These are phyloP conservation scores for Capromys pilorides DNA, from an alignment of 2,797 vertebrate genomes.

Conservation along the genomic window DNA sequence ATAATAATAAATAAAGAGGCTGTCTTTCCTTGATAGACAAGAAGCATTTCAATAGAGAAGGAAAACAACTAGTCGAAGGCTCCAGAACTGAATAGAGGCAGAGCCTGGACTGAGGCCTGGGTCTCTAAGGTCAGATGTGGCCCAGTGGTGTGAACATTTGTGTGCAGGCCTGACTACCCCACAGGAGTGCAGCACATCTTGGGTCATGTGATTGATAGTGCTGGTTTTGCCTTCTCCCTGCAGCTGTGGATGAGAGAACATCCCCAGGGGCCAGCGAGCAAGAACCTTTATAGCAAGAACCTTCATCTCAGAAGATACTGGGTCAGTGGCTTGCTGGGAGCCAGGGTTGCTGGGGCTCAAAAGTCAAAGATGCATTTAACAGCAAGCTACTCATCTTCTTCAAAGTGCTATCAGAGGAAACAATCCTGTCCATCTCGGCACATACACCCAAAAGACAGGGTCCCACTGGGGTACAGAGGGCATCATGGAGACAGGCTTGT, in stretches of 20 bases:
- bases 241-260: conserved; percentile 98
- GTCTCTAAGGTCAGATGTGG: neutral
- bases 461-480: neutral
- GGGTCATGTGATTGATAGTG: neutral
- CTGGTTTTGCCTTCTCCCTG: neutral
- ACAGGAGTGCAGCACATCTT: neutral
- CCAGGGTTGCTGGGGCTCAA: conserved; percentile 91
- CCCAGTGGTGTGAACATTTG: neutral
- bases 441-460: conserved; percentile 94
- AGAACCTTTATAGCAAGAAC: conserved; percentile 94
- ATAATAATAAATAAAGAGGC: no score
- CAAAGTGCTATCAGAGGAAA: conserved; percentile 96
- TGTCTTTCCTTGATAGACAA: neutral
- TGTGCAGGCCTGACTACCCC: neutral
- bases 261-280: conserved; percentile 89
- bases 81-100: neutral
- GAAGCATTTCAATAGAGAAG: neutral
- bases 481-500: neutral
- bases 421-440: conserved; percentile 96
- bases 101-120: neutral
- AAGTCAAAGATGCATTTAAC: conserved; percentile 93
- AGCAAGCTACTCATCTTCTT: conserved; percentile 96
- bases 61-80: neutral
- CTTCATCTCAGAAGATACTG: conserved; percentile 91
- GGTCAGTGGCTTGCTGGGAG: conserved; percentile 94